Base-by-base conservation (phyloP, 92 coral and sea anemone genomes). In the Palythoa grandiflora region DNA sequence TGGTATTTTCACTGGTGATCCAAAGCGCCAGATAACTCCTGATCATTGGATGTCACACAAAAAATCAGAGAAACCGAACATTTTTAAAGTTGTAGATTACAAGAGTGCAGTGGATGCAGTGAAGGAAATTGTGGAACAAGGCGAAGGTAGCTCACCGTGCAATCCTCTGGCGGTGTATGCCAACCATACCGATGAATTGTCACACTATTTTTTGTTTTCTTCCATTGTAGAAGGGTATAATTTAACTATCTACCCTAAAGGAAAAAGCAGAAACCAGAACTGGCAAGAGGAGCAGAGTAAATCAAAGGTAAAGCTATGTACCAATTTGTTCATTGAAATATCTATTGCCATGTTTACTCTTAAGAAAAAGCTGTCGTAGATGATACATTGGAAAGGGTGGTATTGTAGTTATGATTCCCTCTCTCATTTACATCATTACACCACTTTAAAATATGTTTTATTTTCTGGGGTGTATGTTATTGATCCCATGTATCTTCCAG, bases 131-230 rank as follows among this genome's bases (percentile, higher is more conserved):
- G 65, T 94, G 12, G 92, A 93, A 1, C 90, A 94, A 71, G 98
- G 98, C 20, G 98, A 94, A 77, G 98, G 98, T 1, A 89, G 94
- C 40, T 93, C 96, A 9, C 93, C 93, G 0, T 94, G 98, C 80
- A 94, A 94, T 63, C 96, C 98, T 0, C 11, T 93, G 78, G 81
- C 89, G 50, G 94, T 93, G 89, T 81, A 75, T 68, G 77, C 90
- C 4, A 91, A 88, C 37, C 39, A 71, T 5, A 57, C 52, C 17
- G 79, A 76, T 35, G 94, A 91, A n/a, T 85, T 94, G 38, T 93
- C 98, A 4, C 98, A 94, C 60, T 94, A 93, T 60, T 94, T 88
- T 73, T 75, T 88, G 80, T 94, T 94, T 77, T 75, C 86, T 21
- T 93, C 96, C 4, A 90, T 94, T 60, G 95, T 79, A 3, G 93